Percentiles rank a stretch among this genome's conserved stretches.
phyloP scores from a whole-genome alignment of 1,140 invertebrate genomes.

The Atta texana region DNA sequence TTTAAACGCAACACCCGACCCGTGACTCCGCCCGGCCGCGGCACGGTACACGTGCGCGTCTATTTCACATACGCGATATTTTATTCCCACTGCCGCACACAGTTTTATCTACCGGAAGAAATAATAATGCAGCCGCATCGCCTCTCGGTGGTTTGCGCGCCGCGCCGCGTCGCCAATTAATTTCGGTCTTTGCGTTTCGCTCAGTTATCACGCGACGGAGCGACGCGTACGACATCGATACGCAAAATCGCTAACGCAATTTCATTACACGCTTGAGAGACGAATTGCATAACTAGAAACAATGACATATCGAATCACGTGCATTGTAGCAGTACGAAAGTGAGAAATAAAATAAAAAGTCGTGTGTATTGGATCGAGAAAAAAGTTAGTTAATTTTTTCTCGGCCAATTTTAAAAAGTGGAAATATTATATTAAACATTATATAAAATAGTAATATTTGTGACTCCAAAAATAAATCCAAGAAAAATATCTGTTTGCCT shows the following conservation, averaged over 20 bases:
- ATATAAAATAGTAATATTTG: no score
- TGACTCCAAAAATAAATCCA: no score
- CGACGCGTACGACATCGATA: slow-evolving; percentile 47
- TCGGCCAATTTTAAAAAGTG: background rate
- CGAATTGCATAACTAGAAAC: background rate
- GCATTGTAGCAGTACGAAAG: background rate
- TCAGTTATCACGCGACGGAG: slow-evolving; percentile 53
- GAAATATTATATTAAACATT: background rate
- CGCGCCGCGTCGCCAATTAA: slow-evolving; percentile 46
- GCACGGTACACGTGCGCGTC: slow-evolving; percentile 26
- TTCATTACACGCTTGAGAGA: slow-evolving; percentile 28
- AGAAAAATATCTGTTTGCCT: no score
- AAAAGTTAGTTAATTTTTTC: background rate
- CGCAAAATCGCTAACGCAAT: slow-evolving; percentile 26
- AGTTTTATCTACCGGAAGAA: slow-evolving; percentile 74
- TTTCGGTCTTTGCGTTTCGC: slow-evolving; percentile 53
- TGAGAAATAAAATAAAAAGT: background rate
- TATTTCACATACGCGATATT: slow-evolving; percentile 63
- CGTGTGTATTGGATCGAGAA: no score
- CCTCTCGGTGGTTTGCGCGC: slow-evolving; percentile 61
- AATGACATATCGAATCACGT: slow-evolving; percentile 12
- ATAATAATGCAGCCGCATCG: slow-evolving; percentile 70
- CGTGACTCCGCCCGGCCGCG: slow-evolving; percentile 64
- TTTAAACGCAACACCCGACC: slow-evolving; percentile 76
- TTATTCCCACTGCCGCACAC: slow-evolving; percentile 60